Evolutionary conservation across 2,888 invertebrate genomes (phyloP).

Genomic region (Asteroscopus sphinx): DNA sequence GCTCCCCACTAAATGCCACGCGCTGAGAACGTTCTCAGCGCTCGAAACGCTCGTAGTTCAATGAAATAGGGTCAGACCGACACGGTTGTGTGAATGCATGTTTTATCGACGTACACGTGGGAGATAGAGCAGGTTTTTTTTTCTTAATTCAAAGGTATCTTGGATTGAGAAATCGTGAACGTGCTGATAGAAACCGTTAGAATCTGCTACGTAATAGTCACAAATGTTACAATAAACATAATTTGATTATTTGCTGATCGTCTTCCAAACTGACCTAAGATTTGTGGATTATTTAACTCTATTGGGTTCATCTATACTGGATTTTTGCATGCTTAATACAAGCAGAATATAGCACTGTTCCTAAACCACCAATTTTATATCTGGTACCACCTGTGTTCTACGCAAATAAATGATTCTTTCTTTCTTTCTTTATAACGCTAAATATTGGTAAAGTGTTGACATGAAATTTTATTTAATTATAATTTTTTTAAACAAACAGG

Average conservation of each 20-base stretch:
- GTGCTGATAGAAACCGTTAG: conserved; percentile 27
- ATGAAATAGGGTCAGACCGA: conserved; percentile 72
- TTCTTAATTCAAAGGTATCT: conserved; percentile 31
- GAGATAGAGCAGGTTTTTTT: conserved; percentile 61
- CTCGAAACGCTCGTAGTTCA: conserved; percentile 66
- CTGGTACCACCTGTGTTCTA: too few relatives aligned
- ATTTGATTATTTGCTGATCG: not conserved
- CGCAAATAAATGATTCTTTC: too few relatives aligned
- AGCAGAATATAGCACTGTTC: too few relatives aligned
- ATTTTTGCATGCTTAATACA: too few relatives aligned
- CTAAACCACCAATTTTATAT: too few relatives aligned
- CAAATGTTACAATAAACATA: not conserved
- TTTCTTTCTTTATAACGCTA: too few relatives aligned
- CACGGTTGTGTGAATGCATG: conserved; percentile 58
- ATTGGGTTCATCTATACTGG: too few relatives aligned
- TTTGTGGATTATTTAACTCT: not conserved
- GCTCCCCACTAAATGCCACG: conserved; percentile 70
- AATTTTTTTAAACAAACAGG: conserved; percentile 4
- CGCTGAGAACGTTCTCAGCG: conserved; percentile 71
- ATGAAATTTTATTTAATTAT: not conserved
- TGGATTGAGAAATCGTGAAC: conserved; percentile 49
- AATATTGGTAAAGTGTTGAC: not conserved
- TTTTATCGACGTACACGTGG: conserved; percentile 51
- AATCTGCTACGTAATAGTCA: conserved; percentile 5
- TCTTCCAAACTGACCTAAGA: not conserved